Evolutionary conservation across 2,113 vertebrate genomes (phyloP), one percentile per base, ranked within the genome.

Genomic region (Phaethon lepturus): DNA sequence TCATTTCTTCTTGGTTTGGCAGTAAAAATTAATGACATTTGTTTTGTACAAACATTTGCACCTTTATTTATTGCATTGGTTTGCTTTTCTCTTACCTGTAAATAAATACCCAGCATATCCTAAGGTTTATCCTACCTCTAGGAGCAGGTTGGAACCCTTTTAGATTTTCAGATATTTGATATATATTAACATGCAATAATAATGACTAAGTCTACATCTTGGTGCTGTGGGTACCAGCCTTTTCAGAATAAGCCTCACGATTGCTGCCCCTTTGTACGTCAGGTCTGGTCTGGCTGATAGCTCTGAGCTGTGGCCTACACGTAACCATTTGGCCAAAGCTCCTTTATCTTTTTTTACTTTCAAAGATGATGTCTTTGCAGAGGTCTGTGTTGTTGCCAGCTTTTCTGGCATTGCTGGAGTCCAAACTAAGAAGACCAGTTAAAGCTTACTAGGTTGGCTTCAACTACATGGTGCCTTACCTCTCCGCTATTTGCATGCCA

Each of bases 251-350:
- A 86, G n/a, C 28, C 3, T 82, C 11, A 2, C 0, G 3, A 35
- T 42, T 73, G 67, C 35, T 80, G 6, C n/a, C 8, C 6, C 6
- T 26, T 38, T 76, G 22, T 62, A 20, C 29, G 16, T 72, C 40
- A 55, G 55, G 31, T 81, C 52, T 85, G 31, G 38, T 40, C n/a
- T 67, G 60, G 17, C 28, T 82, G 56, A 47, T 26, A 56, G 47
- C n/a, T 66, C 45, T 42, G 31, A 62, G 19, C 15, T 40, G 38
- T 45, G 64, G 63, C 0, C 0, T 45, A 23, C 11, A 0, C 26
- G 7, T 50, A 77, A 50, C 44, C 31, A 29, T 82, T 63, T 59
- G 19, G 31, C 16, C 22, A 68, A 49, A 67, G 20, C 24, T 52
- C 9, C 28, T 81, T 85, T 49, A 10, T 49, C 6, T 38, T 49